These are phyloP conservation scores for Dicerorhinus sumatrensis DNA, from an alignment of 2,113 vertebrate genomes.

Conservation along the genomic window DNA sequence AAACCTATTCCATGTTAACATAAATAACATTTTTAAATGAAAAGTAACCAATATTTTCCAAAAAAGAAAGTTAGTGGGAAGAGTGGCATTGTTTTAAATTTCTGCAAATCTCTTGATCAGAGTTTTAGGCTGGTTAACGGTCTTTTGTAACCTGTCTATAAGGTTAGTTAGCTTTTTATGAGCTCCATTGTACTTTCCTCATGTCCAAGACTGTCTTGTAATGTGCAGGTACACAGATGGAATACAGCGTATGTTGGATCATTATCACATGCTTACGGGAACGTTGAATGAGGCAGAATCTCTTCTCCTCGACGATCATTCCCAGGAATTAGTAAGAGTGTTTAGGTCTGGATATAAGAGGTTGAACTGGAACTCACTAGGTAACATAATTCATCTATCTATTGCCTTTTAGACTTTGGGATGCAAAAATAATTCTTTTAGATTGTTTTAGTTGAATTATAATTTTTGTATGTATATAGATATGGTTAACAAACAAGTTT, in stretches of 20 bases:
- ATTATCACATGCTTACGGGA: constrained; percentile 87
- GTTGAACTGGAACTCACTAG: constrained; percentile 94
- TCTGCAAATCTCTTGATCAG: accelerated
- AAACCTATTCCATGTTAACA: background rate
- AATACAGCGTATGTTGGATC: constrained; percentile 87
- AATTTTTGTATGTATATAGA: background rate
- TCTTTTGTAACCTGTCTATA: accelerated
- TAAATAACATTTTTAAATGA: background rate
- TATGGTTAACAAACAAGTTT: accelerated
- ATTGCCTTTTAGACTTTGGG: background rate
- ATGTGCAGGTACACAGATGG: constrained; percentile 85
- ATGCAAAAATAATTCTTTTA: background rate
- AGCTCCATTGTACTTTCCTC: accelerated
- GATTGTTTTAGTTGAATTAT: background rate
- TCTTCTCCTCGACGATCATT: constrained; percentile 88
- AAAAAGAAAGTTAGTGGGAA: background rate
- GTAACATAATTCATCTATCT: constrained; percentile 77
- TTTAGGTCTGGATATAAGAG: constrained; percentile 90
- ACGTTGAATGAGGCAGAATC: constrained; percentile 89
- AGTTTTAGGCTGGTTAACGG: too few relatives aligned
- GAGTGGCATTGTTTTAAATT: background rate
- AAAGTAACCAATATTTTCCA: background rate
- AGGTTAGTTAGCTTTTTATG: too few relatives aligned
- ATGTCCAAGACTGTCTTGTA: too few relatives aligned
- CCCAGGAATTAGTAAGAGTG: constrained; percentile 86